phyloP scores from a whole-genome alignment of 1,140 invertebrate genomes.

The Drosophila kepulauana region DNA sequence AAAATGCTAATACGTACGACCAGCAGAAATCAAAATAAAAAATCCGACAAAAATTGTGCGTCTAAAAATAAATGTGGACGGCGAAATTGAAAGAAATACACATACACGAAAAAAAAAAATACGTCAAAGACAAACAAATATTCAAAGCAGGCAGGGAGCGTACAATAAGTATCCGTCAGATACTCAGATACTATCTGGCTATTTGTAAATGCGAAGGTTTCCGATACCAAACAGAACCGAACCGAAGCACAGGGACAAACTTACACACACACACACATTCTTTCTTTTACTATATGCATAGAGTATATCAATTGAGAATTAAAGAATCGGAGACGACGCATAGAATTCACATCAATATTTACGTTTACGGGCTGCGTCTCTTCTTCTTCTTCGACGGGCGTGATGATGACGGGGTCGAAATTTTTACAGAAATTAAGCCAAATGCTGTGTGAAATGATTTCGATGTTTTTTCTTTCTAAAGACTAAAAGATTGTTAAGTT shows the following conservation, averaged over 20 bases:
- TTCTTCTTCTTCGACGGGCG: not conserved
- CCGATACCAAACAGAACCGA: slow-evolving; percentile 15
- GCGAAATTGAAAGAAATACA: slow-evolving; percentile 35
- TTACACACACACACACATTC: not conserved
- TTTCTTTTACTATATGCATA: not conserved
- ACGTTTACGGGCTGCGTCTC: slow-evolving; percentile 11
- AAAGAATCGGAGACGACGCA: slow-evolving; percentile 3
- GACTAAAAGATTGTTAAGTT: slow-evolving; percentile 14
- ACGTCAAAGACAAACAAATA: slow-evolving; percentile 47
- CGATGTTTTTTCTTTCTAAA: slow-evolving; percentile 8
- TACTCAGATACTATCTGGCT: slow-evolving; percentile 52
- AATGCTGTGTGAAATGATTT: slow-evolving; percentile 5
- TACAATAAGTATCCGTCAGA: slow-evolving; percentile 43
- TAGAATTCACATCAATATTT: slow-evolving; percentile 50
- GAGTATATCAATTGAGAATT: slow-evolving; percentile 20
- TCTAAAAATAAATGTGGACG: slow-evolving; percentile 75
- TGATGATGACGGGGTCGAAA: slow-evolving; percentile 24
- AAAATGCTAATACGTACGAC: slow-evolving; percentile 70
- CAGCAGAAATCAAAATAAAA: slow-evolving; percentile 78
- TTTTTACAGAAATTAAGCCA: slow-evolving; percentile 32
- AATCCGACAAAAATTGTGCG: slow-evolving; percentile 63
- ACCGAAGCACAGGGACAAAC: not conserved
- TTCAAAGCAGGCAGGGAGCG: slow-evolving; percentile 54
- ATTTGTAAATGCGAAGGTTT: slow-evolving; percentile 80
- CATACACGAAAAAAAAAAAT: slow-evolving; percentile 24